phyloP scores from a whole-genome alignment of 2,888 invertebrate species.

The Criorhina ranunculi region DNA sequence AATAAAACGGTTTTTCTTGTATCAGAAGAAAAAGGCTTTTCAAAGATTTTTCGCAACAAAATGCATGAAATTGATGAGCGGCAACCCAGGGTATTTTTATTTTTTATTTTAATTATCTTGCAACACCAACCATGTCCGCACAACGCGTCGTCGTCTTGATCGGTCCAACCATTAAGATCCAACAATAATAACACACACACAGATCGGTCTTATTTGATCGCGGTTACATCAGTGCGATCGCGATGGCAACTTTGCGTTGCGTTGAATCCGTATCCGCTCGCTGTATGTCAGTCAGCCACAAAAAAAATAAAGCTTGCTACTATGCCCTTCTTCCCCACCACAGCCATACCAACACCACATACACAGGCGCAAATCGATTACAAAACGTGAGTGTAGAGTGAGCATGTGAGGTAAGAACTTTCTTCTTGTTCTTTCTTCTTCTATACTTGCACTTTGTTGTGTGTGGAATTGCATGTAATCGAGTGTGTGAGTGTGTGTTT shows the following conservation, averaged over 20 bases:
- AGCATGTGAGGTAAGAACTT: conserved; percentile 55
- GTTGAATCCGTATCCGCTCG: conserved; percentile 1
- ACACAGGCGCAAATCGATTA: conserved; percentile 51
- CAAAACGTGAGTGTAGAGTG: conserved; percentile 29
- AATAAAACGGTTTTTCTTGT: too few species aligned
- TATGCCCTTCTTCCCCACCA: too few species aligned
- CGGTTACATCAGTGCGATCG: conserved; percentile 28
- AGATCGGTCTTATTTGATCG: not conserved
- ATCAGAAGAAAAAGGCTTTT: too few species aligned
- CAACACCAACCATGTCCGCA: conserved; percentile 11
- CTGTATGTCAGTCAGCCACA: conserved; percentile 10
- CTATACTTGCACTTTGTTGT: conserved; percentile 23
- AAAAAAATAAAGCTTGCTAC: not conserved
- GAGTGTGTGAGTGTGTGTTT: not conserved
- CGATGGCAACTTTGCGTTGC: conserved; percentile 19
- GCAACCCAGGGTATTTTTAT: not conserved
- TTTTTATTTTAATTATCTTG: not conserved
- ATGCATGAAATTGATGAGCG: not conserved
- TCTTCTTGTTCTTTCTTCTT: conserved; percentile 47
- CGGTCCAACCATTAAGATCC: not conserved
- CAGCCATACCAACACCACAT: not conserved
- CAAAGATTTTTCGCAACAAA: too few species aligned
- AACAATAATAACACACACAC: conserved; percentile 13
- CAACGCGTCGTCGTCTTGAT: not conserved
- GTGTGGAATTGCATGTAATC: conserved; percentile 3